phyloP scores from a whole-genome alignment of 1,140 invertebrate species.

The Cecropterus lyciades region DNA sequence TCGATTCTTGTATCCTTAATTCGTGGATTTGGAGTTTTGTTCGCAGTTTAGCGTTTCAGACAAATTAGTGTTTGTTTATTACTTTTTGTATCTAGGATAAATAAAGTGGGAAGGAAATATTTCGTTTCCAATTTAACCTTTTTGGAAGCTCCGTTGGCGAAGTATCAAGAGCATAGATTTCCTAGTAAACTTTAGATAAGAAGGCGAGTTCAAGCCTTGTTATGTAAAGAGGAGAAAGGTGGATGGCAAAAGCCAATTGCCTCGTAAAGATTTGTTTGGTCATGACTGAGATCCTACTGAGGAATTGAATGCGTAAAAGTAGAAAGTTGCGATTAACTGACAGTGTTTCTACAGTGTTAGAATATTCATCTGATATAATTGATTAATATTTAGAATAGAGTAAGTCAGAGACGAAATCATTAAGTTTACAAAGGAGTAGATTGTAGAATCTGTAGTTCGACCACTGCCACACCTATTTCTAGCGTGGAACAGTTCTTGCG shows the following conservation, averaged over 20 bases:
- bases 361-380: too few relatives aligned
- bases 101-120: background rate
- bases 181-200: background rate
- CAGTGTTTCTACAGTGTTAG: background rate
- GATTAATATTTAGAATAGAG: too few relatives aligned
- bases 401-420: too few relatives aligned
- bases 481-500: too few relatives aligned
- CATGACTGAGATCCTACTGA: background rate
- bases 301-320: background rate
- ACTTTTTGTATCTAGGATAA: background rate
- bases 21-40: slow-evolving; percentile 29
- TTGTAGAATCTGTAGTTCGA: too few relatives aligned
- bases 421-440: too few relatives aligned
- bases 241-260: slow-evolving; percentile 1
- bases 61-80: slow-evolving; percentile 10
- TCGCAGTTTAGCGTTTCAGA: slow-evolving; percentile 24
- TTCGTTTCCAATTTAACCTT: background rate
- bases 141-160: background rate
- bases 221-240: slow-evolving; percentile 21
- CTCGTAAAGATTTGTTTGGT: slow-evolving; percentile 2
- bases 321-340: background rate
- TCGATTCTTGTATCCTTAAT: slow-evolving; percentile 32
- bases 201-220: slow-evolving; percentile 1
- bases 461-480: too few relatives aligned
- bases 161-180: slow-evolving; percentile 2